Base-by-base conservation (phyloP, 2,888 invertebrate genomes). In the Ophion obscuratus region DNA sequence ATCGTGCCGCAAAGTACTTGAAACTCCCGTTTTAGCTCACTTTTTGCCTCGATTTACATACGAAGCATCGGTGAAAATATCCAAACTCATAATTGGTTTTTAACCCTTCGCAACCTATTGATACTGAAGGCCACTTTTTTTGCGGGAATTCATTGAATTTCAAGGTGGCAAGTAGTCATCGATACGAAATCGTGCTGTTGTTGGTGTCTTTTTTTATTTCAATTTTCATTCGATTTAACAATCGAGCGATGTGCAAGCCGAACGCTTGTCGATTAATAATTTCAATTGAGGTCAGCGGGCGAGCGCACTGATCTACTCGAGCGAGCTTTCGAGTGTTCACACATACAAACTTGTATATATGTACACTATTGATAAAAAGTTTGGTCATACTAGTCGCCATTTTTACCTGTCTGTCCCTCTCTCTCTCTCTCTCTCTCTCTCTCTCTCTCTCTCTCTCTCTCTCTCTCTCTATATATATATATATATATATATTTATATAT, bases 281-380 rank as follows among this genome's bases (percentile, higher is more conserved):
- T 27, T 47, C 24, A 83, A 84, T 81, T 71, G 76, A 73, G 84
- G 80, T 74, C 84, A 81, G 70, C 71, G 74, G 40, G 74, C 74
- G 62, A 47, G 67, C 66, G 61, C 71, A 57, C 77, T 59, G 78
- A 84, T 79, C 79, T 75, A 73, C 78, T 66, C 61, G 73, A 84
- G 79, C 53, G 62, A 67, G 78, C 68, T 74, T 74, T 68, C 70
- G 57, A 44, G 31, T 66, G 64, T 66, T 74, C 27, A 76, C 68
- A 61, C 67, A 68, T 36, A 53, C 66, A 67, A 10, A 67, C 31
- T 20, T n/a, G 24, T n/a, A 76, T n/a, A 3, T n/a, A 73, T 61
- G 17, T 31, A n/a, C 24, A 24, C 5, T 24, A 59, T 5, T 14
- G 24, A 53, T 53, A 3, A 14, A 53, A 53, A 53, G 53, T 53